Evolutionary conservation across 1,140 invertebrate genomes (phyloP), one percentile per base, ranked within the genome.

Genomic region (Nautilus pompilius): DNA sequence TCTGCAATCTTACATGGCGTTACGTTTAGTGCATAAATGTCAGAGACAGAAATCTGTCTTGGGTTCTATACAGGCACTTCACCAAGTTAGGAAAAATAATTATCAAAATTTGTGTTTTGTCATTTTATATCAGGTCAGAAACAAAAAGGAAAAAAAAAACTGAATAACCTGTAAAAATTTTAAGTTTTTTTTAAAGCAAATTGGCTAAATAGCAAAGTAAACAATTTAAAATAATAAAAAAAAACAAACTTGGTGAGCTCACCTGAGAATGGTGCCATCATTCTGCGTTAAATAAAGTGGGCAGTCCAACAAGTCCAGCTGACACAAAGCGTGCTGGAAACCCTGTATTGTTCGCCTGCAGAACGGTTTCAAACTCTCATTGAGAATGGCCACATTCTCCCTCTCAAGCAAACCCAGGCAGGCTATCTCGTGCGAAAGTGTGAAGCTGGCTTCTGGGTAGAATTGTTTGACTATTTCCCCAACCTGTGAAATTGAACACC

Each of bases 341-440:
- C 75, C 71, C 13, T 62, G 54, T 13, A 80, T 67, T 2, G 78
- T 80, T 33, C 64, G 55, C 57, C 34, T 57, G 33, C 72, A 74
- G 5, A 80, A 58, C n/a, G 73, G 72, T 55, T 78, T 78, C 15
- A 81, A 62, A 57, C 70, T 63, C 51, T 78, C 79, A 55, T 81
- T 81, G 5, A 81, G 56, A 36, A 80, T 74, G 10, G 79, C 66
- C 2, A 77, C 79, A 64, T 79, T 80, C 64, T 80, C 79, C 36
- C 79, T 61, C 56, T 79, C 74, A 20, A 80, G 60, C 6, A 81
- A 45, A 5, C 79, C 76, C n/a, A 77, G 62, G 34, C 75, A 70
- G 3, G 75, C 79, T 30, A 81, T 74, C 51, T 67, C 62, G 57
- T 77, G 66, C 5, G 77, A 76, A 8, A 76, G 29, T 2, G 77